phyloP scores from a whole-genome alignment of 1,140 invertebrate genomes.

The Triops cancriformis region DNA sequence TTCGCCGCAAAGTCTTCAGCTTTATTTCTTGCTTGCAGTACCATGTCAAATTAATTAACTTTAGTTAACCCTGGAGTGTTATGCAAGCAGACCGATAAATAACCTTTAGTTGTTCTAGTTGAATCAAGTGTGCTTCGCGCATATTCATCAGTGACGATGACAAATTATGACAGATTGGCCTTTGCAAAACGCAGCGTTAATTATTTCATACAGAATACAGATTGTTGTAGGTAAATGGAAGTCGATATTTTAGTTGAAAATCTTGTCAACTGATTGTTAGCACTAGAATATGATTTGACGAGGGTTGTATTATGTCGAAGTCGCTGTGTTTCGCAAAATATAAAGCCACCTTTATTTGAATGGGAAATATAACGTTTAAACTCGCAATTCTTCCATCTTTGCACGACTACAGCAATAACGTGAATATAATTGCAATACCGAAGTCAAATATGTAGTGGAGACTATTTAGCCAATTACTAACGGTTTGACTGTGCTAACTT shows the following conservation, averaged over 20 bases:
- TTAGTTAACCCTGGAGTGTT: background rate
- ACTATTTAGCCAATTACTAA: too few relatives aligned
- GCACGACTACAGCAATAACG: too few relatives aligned
- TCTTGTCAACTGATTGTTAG: background rate
- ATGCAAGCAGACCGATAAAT: background rate
- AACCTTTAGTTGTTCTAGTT: background rate
- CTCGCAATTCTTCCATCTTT: too few relatives aligned
- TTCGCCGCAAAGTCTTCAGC: background rate
- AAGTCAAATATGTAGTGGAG: too few relatives aligned
- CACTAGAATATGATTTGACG: too few relatives aligned
- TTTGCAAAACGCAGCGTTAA: background rate
- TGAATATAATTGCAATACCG: too few relatives aligned
- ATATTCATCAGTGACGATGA: background rate
- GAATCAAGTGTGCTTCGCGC: conserved; percentile 3
- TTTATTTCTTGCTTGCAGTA: conserved; percentile 16
- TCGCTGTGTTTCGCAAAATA: too few relatives aligned
- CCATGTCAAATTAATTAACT: background rate
- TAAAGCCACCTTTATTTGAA: too few relatives aligned
- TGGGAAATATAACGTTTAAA: too few relatives aligned
- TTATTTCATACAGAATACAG: conserved; percentile 3
- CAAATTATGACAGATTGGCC: background rate
- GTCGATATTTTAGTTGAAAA: background rate
- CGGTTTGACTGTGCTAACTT: too few relatives aligned
- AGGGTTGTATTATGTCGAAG: too few relatives aligned
- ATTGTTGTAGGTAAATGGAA: background rate